phyloP scores from a whole-genome alignment of 2,113 vertebrate genomes.

The Caracal caracal region DNA sequence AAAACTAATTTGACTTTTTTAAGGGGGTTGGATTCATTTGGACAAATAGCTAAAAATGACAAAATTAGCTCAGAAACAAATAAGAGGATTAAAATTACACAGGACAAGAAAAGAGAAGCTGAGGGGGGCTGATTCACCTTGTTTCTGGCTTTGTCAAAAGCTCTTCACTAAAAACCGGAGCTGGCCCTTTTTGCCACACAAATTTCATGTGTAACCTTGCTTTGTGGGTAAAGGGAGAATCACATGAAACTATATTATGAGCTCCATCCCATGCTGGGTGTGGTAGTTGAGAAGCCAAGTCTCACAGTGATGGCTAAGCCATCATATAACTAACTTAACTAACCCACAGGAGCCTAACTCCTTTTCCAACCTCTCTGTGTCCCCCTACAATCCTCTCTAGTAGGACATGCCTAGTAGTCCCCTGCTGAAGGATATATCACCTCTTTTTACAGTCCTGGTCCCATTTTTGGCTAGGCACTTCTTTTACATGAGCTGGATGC shows the following conservation, averaged over 20 bases:
- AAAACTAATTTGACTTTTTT: background rate
- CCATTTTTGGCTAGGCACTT: background rate
- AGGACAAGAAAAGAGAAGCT: background rate
- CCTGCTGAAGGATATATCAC: background rate
- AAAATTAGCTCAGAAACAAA: background rate
- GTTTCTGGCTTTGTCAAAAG: background rate
- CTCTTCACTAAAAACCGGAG: background rate
- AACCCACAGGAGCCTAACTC: background rate
- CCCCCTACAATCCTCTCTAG: background rate
- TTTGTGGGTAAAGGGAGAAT: background rate
- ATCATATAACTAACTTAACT: background rate
- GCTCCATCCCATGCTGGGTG: background rate
- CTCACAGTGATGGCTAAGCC: background rate
- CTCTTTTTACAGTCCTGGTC: background rate
- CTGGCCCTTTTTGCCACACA: background rate
- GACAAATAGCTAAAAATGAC: background rate
- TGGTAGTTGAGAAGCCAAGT: background rate
- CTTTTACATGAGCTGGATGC: background rate
- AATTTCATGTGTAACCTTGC: background rate
- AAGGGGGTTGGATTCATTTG: background rate
- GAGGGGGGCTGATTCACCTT: background rate
- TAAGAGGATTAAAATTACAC: conserved; percentile 10
- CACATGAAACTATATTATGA: background rate
- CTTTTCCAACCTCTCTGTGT: background rate
- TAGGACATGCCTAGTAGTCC: background rate